Base-by-base conservation (phyloP, 2,113 vertebrate species). In the Scopus umbretta region DNA sequence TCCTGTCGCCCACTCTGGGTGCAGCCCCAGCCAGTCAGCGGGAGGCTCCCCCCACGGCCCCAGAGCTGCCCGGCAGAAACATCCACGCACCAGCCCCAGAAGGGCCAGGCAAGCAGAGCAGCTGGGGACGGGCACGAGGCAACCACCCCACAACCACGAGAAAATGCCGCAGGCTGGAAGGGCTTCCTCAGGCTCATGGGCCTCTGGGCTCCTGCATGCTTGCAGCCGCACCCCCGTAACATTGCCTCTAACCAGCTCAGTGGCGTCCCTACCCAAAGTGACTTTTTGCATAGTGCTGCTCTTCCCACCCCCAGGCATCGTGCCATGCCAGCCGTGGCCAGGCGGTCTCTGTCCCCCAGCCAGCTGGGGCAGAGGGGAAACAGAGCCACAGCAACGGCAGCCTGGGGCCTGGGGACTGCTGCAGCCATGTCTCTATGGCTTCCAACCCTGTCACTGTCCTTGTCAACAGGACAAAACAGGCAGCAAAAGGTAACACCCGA, bases 251-350 rank as follows among this genome's bases (percentile, higher is more conserved):
- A 32, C 13, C 75, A 75, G 61, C 59, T 67, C 83, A 66, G 62
- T 36, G 63, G 18, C 22, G 21, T 45, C 53, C 71, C 67, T 34
- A 22, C 47, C 83, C 67, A 75, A 79, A 93, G 81, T 78, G 76
- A 84, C 42, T 1, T 70, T 78, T 91, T 94, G 93, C 92, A 92
- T 83, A 93, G 96, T 80, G 72, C 86, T 83, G 88, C 53, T 89
- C 32, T 80, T 43, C n/a, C 80, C 21, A 13, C 59, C 75, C 62
- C 42, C 62, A 45, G 23, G 63, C 38, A 53, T 50, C 9, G 14
- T 50, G 73, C 86, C 66, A 49, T 11, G 32, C 12, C 80, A 80
- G 32, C 45, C 45, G 9, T 2, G 5, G 49, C 32, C 1, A 2
- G 50, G 52, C 5, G 1, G 42, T 42, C 72, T 55, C 83, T 23